phyloP scores from a whole-genome alignment of 2,888 invertebrate genomes.

The Eristalis arbustorum region DNA sequence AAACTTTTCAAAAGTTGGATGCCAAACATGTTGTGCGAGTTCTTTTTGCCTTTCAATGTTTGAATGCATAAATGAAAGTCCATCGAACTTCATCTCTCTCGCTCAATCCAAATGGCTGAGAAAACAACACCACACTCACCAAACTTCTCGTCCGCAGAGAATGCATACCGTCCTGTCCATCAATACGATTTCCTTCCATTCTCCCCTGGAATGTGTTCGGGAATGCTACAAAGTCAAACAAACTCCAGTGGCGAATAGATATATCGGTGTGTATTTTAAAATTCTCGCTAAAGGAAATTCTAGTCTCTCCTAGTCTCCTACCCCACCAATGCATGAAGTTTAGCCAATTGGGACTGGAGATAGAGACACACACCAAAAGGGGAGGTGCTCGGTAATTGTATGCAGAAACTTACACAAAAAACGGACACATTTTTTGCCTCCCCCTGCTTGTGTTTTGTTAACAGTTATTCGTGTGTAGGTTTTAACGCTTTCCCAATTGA shows the following conservation, averaged over 20 bases:
- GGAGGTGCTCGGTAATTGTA: slow-evolving; percentile 40
- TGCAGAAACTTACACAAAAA: slow-evolving; percentile 33
- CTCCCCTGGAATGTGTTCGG: slow-evolving; percentile 30
- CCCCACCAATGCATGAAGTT: no score
- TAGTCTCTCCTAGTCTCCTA: background rate
- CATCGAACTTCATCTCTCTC: no score
- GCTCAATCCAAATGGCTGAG: slow-evolving; percentile 8
- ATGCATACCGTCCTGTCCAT: slow-evolving; percentile 26
- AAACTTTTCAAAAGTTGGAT: slow-evolving; percentile 7
- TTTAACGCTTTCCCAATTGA: slow-evolving; percentile 50
- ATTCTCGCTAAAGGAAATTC: slow-evolving; percentile 28
- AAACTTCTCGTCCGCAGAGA: background rate
- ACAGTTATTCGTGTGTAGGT: slow-evolving; percentile 37
- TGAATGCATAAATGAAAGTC: slow-evolving; percentile 52
- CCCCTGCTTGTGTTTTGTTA: slow-evolving; percentile 50
- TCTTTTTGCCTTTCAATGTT: slow-evolving; percentile 13
- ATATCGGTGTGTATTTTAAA: slow-evolving; percentile 51
- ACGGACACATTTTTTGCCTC: no score
- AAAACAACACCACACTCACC: background rate
- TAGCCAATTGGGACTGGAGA: no score
- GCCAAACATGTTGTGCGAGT: slow-evolving; percentile 36
- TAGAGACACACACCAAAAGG: background rate
- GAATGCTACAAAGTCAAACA: slow-evolving; percentile 51
- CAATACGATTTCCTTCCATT: slow-evolving; percentile 1
- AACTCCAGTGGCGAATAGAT: slow-evolving; percentile 41